These are phyloP conservation scores for Drosophila antonietae DNA, from an alignment of 2,888 invertebrate genomes.

Conservation along the genomic window DNA sequence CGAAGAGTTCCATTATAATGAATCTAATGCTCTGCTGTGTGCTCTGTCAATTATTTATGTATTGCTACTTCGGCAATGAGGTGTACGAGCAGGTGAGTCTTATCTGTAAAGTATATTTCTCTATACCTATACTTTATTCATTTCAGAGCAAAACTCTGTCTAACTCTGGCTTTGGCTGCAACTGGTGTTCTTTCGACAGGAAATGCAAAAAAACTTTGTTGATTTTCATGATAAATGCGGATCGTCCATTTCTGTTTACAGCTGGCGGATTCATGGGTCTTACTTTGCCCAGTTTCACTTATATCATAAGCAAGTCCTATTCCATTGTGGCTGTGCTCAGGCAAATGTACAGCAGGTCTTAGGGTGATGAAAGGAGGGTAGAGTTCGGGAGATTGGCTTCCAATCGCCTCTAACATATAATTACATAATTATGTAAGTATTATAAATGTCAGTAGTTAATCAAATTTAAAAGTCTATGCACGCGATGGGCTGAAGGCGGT, in stretches of 20 bases:
- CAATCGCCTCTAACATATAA: neutral
- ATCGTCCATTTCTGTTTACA: slow-evolving; percentile 66
- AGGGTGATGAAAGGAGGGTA: neutral
- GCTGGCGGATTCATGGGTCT: slow-evolving; percentile 72
- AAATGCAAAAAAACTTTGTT: slow-evolving; percentile 60
- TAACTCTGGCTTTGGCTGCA: slow-evolving; percentile 60
- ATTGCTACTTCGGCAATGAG: slow-evolving; percentile 80
- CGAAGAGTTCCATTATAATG: slow-evolving; percentile 59
- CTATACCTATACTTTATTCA: neutral
- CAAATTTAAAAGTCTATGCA: neutral
- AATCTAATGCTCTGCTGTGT: slow-evolving; percentile 72
- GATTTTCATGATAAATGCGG: slow-evolving; percentile 57
- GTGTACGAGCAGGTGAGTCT: slow-evolving; percentile 55
- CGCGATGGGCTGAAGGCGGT: neutral
- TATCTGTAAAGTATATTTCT: too few relatives aligned
- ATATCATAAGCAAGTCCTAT: slow-evolving; percentile 75
- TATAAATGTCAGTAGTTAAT: neutral
- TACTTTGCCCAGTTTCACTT: slow-evolving; percentile 70
- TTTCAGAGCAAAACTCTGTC: slow-evolving; percentile 70
- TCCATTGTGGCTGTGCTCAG: slow-evolving; percentile 72
- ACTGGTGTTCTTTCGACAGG: slow-evolving; percentile 67
- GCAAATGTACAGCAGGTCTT: slow-evolving; percentile 53
- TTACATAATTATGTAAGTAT: slow-evolving; percentile 3
- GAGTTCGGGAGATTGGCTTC: accelerated
- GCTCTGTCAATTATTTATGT: slow-evolving; percentile 70